phyloP scores from a whole-genome alignment of 2,888 invertebrate genomes.

The Xylocampa areola region DNA sequence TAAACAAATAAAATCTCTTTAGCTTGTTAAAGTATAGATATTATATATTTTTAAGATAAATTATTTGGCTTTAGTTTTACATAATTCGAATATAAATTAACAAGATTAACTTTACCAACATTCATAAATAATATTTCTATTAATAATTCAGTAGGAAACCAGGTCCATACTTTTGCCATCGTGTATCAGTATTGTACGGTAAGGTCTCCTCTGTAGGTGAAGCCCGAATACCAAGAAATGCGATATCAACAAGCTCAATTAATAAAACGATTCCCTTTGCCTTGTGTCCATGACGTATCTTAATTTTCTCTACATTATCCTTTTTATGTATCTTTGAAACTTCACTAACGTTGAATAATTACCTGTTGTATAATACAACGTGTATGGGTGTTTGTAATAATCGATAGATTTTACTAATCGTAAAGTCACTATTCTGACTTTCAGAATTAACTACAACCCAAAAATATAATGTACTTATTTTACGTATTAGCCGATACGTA shows the following conservation, averaged over 20 bases:
- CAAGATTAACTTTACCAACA: slow-evolving; percentile 22
- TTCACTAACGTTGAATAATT: slow-evolving; percentile 19
- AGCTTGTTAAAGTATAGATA: slow-evolving; percentile 3
- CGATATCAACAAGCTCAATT: slow-evolving; percentile 70
- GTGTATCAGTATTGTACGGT: slow-evolving; percentile 48
- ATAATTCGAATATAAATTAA: slow-evolving; percentile 12
- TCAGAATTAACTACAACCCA: too few species aligned
- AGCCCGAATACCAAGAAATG: slow-evolving; percentile 73
- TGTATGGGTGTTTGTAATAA: too few species aligned
- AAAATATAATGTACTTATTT: too few species aligned
- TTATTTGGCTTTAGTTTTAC: slow-evolving; percentile 16
- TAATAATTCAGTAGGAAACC: slow-evolving; percentile 30
- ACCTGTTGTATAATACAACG: slow-evolving; percentile 11
- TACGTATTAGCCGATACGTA: too few species aligned
- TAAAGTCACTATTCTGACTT: too few species aligned
- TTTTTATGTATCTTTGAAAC: slow-evolving; percentile 31
- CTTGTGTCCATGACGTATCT: slow-evolving; percentile 53
- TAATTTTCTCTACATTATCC: slow-evolving; percentile 53
- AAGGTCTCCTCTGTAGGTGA: slow-evolving; percentile 61
- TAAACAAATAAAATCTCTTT: too few species aligned
- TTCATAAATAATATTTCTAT: slow-evolving; percentile 20
- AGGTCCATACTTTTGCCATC: slow-evolving; percentile 67
- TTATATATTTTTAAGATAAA: slow-evolving; percentile 25
- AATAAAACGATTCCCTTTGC: slow-evolving; percentile 65
- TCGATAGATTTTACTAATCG: too few species aligned